phyloP scores from a whole-genome alignment of 2,797 vertebrate species.

The Bradypodion pumilum region DNA sequence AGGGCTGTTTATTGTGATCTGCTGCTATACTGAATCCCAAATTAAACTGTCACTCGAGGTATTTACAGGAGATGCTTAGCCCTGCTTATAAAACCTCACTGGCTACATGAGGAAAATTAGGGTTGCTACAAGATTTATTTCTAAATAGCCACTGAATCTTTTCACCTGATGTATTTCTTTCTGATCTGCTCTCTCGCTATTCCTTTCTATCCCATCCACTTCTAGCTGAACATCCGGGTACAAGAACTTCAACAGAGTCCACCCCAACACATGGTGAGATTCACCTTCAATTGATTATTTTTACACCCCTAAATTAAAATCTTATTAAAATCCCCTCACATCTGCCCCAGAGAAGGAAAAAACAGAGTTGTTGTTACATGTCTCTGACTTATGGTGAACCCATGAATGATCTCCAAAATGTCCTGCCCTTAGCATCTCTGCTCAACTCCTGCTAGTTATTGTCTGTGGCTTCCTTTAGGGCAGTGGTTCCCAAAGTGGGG shows the following conservation, averaged over 20 bases:
- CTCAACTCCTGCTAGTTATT: too few species aligned
- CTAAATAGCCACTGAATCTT: too few species aligned
- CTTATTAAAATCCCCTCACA: background rate
- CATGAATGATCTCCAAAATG: too few species aligned
- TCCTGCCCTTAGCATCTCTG: too few species aligned
- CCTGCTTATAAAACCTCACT: background rate
- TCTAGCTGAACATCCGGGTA: background rate
- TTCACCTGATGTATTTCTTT: background rate
- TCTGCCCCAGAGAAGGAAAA: background rate
- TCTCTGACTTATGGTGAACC: too few species aligned
- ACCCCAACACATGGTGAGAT: background rate
- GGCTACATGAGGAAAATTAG: background rate
- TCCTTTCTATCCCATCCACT: background rate
- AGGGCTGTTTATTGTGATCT: too few species aligned
- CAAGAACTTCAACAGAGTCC: background rate
- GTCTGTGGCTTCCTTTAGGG: too few species aligned
- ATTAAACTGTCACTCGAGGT: too few species aligned
- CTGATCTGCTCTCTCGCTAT: background rate
- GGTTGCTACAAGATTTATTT: too few species aligned
- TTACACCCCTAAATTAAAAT: background rate
- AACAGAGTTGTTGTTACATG: too few species aligned
- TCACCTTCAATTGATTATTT: background rate
- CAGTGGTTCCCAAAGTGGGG: too few species aligned
- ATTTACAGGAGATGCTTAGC: background rate
- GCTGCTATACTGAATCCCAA: too few species aligned